Evolutionary conservation across 2,113 vertebrate species (phyloP), one percentile per base, ranked within the genome.

Genomic region (Rissa tridactyla): DNA sequence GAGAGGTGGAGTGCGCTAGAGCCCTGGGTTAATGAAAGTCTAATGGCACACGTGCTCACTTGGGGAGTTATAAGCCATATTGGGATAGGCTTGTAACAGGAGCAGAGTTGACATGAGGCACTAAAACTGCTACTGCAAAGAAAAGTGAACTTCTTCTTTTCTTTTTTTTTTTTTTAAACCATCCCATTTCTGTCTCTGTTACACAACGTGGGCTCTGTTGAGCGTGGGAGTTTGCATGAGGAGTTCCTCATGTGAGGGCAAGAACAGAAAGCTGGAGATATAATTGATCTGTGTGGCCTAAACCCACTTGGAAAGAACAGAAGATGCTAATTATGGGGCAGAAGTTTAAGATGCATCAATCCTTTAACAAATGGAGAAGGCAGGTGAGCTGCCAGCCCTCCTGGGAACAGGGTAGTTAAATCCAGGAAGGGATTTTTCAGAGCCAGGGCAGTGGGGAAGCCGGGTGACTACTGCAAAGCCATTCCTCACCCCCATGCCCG

Each of bases 301-400:
- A 94, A 81, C 71, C 17, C 42, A 1, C 40, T 85, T 26, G 75
- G 86, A 89, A 94, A 86, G 61, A 82, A 54, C 3, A 72, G 65
- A 57, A 79, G 54, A 73, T 62, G 52, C 17, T 80, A 64, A 90
- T 79, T 80, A 26, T 2, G 8, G 40, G 66, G 61, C 58, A 80
- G 26, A 61, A 87, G 44, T 84, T 68, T 55, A 58, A 81, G 76
- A 46, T 52, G 19, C 42, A 52, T 70, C 66, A 36, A 11, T 76
- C 34, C 8, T 7, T 69, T 61, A 49, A 47, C 11, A 75, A 84
- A 6, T 0, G 1, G 54, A 49, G 75, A 83, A 85, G 23, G 69
- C 81, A 82, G 73, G 64, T 94, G 86, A 95, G 79, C 94, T 93
- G 95, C 86, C 86, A 91, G 82, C 25, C 79, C 70, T 77, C 70